Evolutionary conservation across 2,888 invertebrate genomes (phyloP).

Genomic region (Pristionchus fissidentatus): DNA sequence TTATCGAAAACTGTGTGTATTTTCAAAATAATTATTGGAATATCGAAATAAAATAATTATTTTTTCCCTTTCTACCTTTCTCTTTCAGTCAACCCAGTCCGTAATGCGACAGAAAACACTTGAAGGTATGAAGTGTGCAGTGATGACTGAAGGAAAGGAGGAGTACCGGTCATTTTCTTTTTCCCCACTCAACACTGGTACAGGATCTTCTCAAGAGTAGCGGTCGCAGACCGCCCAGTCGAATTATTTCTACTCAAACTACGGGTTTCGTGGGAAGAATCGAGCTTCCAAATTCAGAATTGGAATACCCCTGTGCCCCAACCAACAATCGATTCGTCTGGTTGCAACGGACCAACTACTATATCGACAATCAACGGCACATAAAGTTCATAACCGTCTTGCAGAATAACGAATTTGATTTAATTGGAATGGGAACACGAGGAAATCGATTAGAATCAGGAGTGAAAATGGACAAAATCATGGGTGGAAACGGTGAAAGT

Average conservation of each 20-base stretch:
- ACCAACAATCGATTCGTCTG: no score
- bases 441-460: no score
- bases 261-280: background rate
- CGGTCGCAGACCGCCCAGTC: slow-evolving; percentile 1
- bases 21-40: no score
- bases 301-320: no score
- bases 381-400: no score
- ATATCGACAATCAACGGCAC: no score
- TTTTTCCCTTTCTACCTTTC: background rate
- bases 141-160: slow-evolving; percentile 25
- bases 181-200: no score
- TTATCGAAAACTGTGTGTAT: background rate
- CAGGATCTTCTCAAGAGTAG: slow-evolving; percentile 6
- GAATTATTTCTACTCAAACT: background rate
- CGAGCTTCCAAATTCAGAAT: background rate
- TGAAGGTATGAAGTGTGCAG: slow-evolving; percentile 38
- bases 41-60: background rate
- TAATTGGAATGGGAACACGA: no score
- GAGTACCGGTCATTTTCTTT: slow-evolving; percentile 29
- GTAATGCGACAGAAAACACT: slow-evolving; percentile 34
- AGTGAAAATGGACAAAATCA: no score
- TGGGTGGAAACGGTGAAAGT: no score
- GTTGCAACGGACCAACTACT: no score
- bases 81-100: background rate
- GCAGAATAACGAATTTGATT: no score